Conservation (phyloP, 2,888 invertebrate genomes). For the Zygogramma bicolorata region DNA sequence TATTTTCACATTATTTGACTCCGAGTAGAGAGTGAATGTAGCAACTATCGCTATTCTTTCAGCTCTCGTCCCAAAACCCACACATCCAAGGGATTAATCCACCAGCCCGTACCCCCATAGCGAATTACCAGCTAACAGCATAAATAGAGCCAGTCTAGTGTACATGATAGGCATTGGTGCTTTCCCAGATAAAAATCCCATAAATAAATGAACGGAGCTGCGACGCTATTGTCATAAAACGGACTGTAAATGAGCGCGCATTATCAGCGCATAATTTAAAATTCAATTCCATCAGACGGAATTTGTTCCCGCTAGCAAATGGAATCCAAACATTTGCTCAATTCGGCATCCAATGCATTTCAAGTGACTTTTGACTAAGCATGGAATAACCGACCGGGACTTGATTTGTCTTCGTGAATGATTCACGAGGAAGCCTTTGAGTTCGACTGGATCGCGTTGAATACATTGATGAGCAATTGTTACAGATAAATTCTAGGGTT, state of each 20-base stretch:
- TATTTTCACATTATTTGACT: too few relatives aligned
- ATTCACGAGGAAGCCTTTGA: not conserved
- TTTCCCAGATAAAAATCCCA: constrained; percentile 4
- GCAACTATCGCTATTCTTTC: too few relatives aligned
- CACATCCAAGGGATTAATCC: too few relatives aligned
- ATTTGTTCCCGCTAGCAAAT: constrained; percentile 48
- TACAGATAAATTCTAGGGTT: not conserved
- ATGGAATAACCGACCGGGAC: constrained; percentile 1
- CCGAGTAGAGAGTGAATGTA: too few relatives aligned
- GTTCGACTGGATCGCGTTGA: not conserved
- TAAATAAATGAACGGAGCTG: constrained; percentile 33
- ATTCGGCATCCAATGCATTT: constrained; percentile 48
- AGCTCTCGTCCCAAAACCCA: too few relatives aligned
- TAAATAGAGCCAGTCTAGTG: constrained; percentile 3
- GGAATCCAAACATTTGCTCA: constrained; percentile 53
- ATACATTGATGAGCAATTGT: not conserved
- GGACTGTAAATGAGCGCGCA: constrained; percentile 24
- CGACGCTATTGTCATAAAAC: constrained; percentile 24
- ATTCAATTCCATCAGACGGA: constrained; percentile 49
- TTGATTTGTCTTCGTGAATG: constrained; percentile 6
- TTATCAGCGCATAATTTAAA: constrained; percentile 48
- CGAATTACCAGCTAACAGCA: not conserved
- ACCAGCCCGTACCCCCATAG: not conserved
- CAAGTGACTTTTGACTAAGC: constrained; percentile 26
- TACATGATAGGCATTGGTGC: not conserved